These are phyloP conservation scores for Lerema accius DNA, from an alignment of 1,140 invertebrate species.

Conservation along the genomic window DNA sequence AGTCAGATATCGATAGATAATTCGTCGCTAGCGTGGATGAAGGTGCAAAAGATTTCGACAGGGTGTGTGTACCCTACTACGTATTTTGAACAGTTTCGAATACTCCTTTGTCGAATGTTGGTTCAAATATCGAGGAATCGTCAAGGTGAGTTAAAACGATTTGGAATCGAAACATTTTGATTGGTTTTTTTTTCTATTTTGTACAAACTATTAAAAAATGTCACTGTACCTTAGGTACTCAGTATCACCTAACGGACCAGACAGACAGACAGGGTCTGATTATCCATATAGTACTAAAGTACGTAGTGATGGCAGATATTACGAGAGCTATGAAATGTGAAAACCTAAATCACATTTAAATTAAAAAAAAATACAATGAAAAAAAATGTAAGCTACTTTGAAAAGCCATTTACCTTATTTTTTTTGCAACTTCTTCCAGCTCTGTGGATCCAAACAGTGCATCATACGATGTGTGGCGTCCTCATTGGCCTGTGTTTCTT, in stretches of 20 bases:
- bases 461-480: slow-evolving; percentile 84
- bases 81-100: slow-evolving; percentile 64
- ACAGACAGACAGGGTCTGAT: too few species aligned
- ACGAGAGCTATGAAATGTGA: too few species aligned
- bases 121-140: slow-evolving; percentile 69
- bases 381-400: too few species aligned
- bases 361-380: too few species aligned
- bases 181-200: too few species aligned
- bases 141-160: slow-evolving; percentile 57
- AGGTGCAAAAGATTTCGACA: slow-evolving; percentile 54
- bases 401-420: neutral
- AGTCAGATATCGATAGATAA: slow-evolving; percentile 59
- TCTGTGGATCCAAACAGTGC: slow-evolving; percentile 84
- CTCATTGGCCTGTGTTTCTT: slow-evolving; percentile 84
- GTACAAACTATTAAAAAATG: too few species aligned
- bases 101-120: slow-evolving; percentile 66
- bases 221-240: too few species aligned
- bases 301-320: too few species aligned
- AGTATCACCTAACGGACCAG: too few species aligned
- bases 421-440: slow-evolving; percentile 55
- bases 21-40: slow-evolving; percentile 72
- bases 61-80: slow-evolving; percentile 61
- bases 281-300: too few species aligned
- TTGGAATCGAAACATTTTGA: too few species aligned
- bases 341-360: neutral